Evolutionary conservation across 2,113 vertebrate genomes (phyloP).

Genomic region (Andinoacara biseriatus): DNA sequence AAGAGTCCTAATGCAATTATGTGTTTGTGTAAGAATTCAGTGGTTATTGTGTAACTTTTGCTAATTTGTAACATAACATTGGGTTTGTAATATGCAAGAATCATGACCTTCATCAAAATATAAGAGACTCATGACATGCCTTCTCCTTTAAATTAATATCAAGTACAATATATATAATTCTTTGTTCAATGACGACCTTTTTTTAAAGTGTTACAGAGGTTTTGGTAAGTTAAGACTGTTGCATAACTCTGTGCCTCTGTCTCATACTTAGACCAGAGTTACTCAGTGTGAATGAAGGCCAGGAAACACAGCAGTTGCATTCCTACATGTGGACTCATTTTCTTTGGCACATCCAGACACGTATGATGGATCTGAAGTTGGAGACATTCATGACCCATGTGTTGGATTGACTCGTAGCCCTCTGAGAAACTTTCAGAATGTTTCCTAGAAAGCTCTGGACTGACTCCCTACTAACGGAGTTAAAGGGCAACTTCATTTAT

Average conservation of each 20-base stretch:
- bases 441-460: constrained; percentile 50
- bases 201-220: neutral
- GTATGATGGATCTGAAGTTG: constrained; percentile 36
- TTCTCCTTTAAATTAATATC: neutral
- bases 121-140: neutral
- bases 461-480: neutral
- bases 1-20: neutral
- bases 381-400: constrained; percentile 18
- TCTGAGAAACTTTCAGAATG: constrained; percentile 29
- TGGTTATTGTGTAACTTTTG: neutral
- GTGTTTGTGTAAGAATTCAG: neutral
- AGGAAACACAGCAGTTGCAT: constrained; percentile 29
- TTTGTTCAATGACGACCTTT: neutral
- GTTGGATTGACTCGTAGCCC: constrained; percentile 5
- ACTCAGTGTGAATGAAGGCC: constrained; percentile 26
- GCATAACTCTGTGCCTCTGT: neutral
- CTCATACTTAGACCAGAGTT: constrained; percentile 28
- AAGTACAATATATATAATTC: neutral
- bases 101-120: neutral
- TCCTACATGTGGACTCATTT: constrained; percentile 36
- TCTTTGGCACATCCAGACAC: constrained; percentile 40
- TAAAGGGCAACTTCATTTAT: neutral
- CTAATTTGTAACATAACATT: constrained; percentile 8
- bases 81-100: neutral
- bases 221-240: constrained; percentile 10